Conservation (phyloP, 2,113 vertebrate species). For the Pleuronectes platessa region DNA sequence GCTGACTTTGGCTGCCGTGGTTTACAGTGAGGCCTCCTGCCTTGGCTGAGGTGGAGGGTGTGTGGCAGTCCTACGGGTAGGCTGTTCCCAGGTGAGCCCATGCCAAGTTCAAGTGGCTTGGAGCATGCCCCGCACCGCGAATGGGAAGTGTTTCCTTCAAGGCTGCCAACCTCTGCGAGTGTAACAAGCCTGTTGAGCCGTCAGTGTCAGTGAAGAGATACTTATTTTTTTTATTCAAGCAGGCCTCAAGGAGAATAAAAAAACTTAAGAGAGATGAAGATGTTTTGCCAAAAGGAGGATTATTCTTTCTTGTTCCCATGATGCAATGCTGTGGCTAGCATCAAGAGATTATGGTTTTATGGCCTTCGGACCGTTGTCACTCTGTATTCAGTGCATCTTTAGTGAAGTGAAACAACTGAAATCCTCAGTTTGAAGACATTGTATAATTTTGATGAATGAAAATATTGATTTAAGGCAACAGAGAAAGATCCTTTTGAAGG, state of each 20-base stretch:
- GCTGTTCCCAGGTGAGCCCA: constrained; percentile 76
- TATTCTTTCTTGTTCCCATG: constrained; percentile 68
- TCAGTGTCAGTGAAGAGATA: constrained; percentile 47
- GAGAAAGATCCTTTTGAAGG: background rate
- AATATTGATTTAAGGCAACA: background rate
- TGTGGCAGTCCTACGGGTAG: constrained; percentile 70
- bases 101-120: constrained; percentile 85
- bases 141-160: constrained; percentile 75
- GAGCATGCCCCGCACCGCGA: constrained; percentile 67
- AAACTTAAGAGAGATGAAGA: constrained; percentile 50
- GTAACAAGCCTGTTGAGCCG: constrained; percentile 45
- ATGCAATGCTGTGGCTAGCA: constrained; percentile 63
- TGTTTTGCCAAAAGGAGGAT: constrained; percentile 70
- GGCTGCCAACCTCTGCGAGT: constrained; percentile 71
- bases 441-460: constrained; percentile 10
- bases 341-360: constrained; percentile 62
- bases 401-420: constrained; percentile 27
- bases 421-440: constrained; percentile 2
- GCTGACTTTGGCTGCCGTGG: constrained; percentile 59
- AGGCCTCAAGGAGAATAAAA: constrained; percentile 40
- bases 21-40: constrained; percentile 59
- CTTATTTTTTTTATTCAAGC: constrained; percentile 15
- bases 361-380: constrained; percentile 44
- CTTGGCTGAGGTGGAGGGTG: constrained; percentile 62
- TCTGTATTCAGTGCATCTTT: constrained; percentile 20